Base-by-base conservation (phyloP, 92 coral and sea anemone species). In the Phenganax marumi region DNA sequence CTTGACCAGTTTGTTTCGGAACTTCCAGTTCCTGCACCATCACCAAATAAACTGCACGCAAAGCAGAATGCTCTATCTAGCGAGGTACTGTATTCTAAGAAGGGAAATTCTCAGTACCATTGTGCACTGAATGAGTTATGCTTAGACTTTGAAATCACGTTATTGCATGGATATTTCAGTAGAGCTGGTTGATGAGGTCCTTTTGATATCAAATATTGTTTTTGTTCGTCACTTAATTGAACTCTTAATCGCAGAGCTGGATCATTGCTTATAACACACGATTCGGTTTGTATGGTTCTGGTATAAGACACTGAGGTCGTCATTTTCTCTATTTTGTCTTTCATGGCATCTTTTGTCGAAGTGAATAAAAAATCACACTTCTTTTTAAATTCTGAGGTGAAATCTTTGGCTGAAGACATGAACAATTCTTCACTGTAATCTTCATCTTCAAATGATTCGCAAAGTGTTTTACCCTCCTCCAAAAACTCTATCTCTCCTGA, bases 21-120 rank as follows among this genome's bases (percentile, higher is more conserved):
- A 25, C 10, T 11, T 23, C 48, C 46, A 3, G 46, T 49, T 64
- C n/a, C 70, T 3, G 23, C 70, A 7, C 18, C 63, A 16, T 56
- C 63, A 56, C 18, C 63, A 56, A 56, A 56, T 56, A 56, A 56
- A 56, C 63, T 56, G 63, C 63, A 56, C n/a, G 63, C 63, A 56
- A 56, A 56, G 63, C 63, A 56, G 18, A 7, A 56, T 56, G 18
- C 63, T 56, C 63, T 56, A 16, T 56, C 63, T 56, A 56, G 63
- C 3, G 63, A 56, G 63, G 12, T 4, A 56, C 63, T 56, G 63
- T 56, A 56, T 51, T 51, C 8, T 51, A n/a, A 51, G 12, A 51
- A 51, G 55, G 55, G 55, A 51, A 51, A 51, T 51, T 51, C 12
- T n/a, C n/a, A n/a, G 63, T 16, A 8, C 63, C 18, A 56, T 10